Conservation (phyloP, 2,888 invertebrate genomes). For the Nowickia ferox region DNA sequence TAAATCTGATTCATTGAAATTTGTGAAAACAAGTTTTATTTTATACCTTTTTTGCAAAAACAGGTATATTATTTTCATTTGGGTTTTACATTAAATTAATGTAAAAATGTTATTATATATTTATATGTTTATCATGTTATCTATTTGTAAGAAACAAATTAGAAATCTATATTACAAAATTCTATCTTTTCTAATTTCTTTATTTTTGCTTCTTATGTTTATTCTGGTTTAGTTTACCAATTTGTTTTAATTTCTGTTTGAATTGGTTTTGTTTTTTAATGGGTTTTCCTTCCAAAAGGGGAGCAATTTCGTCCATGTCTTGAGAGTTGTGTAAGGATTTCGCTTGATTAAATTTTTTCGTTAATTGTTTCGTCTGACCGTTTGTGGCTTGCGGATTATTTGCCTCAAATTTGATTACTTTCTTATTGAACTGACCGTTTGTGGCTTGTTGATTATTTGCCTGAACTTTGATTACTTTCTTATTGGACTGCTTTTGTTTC, state of each 20-base stretch:
- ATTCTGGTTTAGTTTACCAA: constrained; percentile 79
- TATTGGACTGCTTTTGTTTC: constrained; percentile 5
- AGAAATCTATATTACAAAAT: neutral
- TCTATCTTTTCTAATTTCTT: neutral
- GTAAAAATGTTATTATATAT: constrained; percentile 41
- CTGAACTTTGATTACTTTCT: constrained; percentile 14
- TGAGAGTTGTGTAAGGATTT: neutral
- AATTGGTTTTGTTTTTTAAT: constrained; percentile 78
- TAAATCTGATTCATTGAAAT: neutral
- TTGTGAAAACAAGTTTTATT: constrained; percentile 9
- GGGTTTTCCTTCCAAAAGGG: constrained; percentile 77
- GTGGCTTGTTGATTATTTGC: constrained; percentile 18
- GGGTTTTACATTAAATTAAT: constrained; percentile 11
- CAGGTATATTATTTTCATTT: constrained; percentile 6
- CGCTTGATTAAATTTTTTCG: constrained; percentile 72
- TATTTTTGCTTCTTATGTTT: constrained; percentile 73
- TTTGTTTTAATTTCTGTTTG: constrained; percentile 78
- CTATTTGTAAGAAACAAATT: constrained; percentile 42
- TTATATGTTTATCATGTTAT: constrained; percentile 9
- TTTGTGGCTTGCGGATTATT: constrained; percentile 18
- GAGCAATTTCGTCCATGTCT: constrained; percentile 29
- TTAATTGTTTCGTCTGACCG: constrained; percentile 14
- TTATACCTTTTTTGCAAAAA: constrained; percentile 19
- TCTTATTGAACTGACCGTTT: constrained; percentile 4
- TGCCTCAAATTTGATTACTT: constrained; percentile 10